Conservation (phyloP, 2,113 vertebrate species). For the Epinephelus moara region DNA sequence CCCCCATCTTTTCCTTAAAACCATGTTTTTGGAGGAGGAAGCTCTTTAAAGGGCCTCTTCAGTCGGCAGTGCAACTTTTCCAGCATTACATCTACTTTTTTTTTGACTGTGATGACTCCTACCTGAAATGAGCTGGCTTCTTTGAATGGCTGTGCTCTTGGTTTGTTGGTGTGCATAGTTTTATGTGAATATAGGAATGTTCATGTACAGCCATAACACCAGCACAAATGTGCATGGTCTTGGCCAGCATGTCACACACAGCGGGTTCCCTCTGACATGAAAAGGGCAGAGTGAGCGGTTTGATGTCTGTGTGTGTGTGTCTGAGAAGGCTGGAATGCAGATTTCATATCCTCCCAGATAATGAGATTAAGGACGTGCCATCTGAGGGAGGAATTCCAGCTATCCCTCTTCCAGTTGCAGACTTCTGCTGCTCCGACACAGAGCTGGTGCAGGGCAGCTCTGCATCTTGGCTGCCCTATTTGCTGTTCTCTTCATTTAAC, state of each 20-base stretch:
- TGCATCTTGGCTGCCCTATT: neutral
- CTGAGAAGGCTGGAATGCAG: slow-evolving; percentile 74
- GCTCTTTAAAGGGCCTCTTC: slow-evolving; percentile 51
- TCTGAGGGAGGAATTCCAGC: slow-evolving; percentile 79
- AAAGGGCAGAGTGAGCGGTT: slow-evolving; percentile 33
- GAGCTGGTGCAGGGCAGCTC: slow-evolving; percentile 16
- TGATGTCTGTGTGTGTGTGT: slow-evolving; percentile 25
- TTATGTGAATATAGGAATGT: neutral
- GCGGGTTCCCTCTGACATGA: slow-evolving; percentile 36
- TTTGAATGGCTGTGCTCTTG: neutral
- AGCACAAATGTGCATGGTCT: slow-evolving; percentile 19
- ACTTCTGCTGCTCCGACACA: slow-evolving; percentile 29
- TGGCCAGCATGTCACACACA: slow-evolving; percentile 32
- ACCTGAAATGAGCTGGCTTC: neutral
- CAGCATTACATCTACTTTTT: slow-evolving; percentile 1
- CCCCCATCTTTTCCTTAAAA: slow-evolving; percentile 48
- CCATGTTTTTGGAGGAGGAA: slow-evolving; percentile 50
- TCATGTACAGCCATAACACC: neutral
- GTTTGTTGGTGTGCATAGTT: neutral
- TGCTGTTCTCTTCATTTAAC: neutral
- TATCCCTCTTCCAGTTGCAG: slow-evolving; percentile 62
- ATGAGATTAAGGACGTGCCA: slow-evolving; percentile 82
- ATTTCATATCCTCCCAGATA: slow-evolving; percentile 83
- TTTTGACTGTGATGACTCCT: neutral
- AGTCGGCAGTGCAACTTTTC: slow-evolving; percentile 11